Conservation (phyloP, 2,113 vertebrate species). For the Sardina pilchardus region DNA sequence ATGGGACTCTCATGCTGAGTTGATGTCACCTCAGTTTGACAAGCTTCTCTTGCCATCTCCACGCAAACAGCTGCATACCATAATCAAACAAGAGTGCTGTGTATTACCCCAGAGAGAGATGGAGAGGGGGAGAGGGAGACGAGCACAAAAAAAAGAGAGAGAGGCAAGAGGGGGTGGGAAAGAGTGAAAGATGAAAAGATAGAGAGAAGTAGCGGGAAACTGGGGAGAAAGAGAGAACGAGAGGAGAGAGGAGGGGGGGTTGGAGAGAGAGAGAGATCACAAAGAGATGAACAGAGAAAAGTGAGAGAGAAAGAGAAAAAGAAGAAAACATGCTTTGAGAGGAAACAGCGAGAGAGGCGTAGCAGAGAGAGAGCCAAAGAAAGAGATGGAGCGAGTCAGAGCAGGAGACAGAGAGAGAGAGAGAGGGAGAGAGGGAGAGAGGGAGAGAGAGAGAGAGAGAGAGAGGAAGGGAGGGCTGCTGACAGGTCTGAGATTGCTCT, state of each 20-base stretch:
- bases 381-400: background rate
- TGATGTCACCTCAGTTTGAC: background rate
- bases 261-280: background rate
- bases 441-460: background rate
- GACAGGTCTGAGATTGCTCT: conserved; percentile 35
- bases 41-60: background rate
- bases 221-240: background rate
- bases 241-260: background rate
- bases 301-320: background rate
- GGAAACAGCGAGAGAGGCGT: background rate
- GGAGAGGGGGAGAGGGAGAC: background rate
- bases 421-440: background rate
- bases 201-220: background rate
- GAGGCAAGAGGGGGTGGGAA: background rate
- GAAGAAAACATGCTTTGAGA: too few species aligned
- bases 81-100: background rate
- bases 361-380: background rate
- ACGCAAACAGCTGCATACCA: background rate
- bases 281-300: background rate
- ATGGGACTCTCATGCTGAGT: background rate
- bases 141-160: too few species aligned
- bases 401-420: background rate
- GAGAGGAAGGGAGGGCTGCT: background rate
- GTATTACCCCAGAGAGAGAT: background rate
- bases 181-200: background rate